Percentiles rank a stretch among this genome's conserved stretches.
phyloP scores from a whole-genome alignment of 30 jellyfish, hydroid and myxozoan species.

The Cassiopea andromeda region DNA sequence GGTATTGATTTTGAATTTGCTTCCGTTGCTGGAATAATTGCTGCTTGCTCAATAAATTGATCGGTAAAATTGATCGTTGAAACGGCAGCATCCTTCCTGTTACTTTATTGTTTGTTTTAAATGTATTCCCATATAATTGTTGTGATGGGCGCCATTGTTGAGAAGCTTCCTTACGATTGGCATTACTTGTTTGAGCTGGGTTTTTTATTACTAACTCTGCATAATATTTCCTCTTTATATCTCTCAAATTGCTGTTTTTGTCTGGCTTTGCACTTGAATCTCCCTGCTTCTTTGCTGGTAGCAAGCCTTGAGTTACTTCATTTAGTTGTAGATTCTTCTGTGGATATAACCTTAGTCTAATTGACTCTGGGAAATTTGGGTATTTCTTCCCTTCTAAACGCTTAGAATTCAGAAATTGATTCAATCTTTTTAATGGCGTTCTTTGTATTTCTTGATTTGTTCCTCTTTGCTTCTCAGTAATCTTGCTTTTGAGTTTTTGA shows the following conservation, averaged over 20 bases:
- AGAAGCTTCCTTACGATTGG: neutral
- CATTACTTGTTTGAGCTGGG: neutral
- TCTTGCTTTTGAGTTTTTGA: slow-evolving; percentile 7
- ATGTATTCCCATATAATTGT: neutral
- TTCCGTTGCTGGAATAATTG: neutral
- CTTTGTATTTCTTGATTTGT: neutral
- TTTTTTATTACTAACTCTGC: slow-evolving; percentile 18
- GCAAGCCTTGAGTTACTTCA: neutral
- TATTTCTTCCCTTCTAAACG: too few species aligned
- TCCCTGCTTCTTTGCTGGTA: neutral
- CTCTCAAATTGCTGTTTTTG: neutral
- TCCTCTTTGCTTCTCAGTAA: neutral
- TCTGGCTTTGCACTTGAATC: neutral
- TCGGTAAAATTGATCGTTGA: slow-evolving; percentile 27
- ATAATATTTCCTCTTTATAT: slow-evolving; percentile 7
- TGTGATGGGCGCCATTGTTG: neutral
- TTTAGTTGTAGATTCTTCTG: slow-evolving; percentile 1
- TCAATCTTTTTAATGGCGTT: neutral
- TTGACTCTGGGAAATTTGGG: slow-evolving; percentile 22
- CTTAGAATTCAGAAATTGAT: neutral
- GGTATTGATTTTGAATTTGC: slow-evolving; percentile 8
- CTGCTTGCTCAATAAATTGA: neutral
- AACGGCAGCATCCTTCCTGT: slow-evolving; percentile 25
- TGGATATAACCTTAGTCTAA: slow-evolving; percentile 31
- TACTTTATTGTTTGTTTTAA: neutral